A percentile compares a stretch with the other conserved stretches of the same genome.
These are phyloP conservation scores for Eilema depressum DNA, from an alignment of 2,888 invertebrate genomes.

Conservation along the genomic window DNA sequence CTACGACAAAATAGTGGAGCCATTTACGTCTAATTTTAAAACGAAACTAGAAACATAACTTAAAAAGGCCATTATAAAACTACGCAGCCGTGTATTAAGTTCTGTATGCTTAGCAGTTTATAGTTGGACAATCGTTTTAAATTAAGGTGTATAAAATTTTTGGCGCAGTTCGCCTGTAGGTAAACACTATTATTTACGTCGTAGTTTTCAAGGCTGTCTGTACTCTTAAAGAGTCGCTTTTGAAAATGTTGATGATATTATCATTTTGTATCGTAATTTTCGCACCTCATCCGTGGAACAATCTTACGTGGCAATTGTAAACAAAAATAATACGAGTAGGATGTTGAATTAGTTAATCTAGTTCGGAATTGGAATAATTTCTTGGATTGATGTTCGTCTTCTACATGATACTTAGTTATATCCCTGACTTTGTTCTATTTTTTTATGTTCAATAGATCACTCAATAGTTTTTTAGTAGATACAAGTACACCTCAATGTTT, in stretches of 20 bases:
- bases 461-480: neutral
- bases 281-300: no score
- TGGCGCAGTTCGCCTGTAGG: conserved; percentile 8
- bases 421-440: no score
- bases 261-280: conserved; percentile 7
- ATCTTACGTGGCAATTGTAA: neutral
- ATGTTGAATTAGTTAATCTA: neutral
- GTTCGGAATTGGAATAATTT: neutral
- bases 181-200: conserved; percentile 30
- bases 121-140: conserved; percentile 15
- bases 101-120: conserved; percentile 9
- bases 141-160: neutral
- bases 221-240: conserved; percentile 18
- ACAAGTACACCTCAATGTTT: neutral
- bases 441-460: neutral
- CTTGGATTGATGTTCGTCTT: neutral
- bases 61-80: conserved; percentile 2
- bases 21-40: conserved; percentile 1
- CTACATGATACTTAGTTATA: no score
- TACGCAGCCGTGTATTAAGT: conserved; percentile 18
- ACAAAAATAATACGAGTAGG: neutral
- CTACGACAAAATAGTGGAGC: neutral
- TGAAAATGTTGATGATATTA: conserved; percentile 8
- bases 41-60: neutral
- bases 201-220: conserved; percentile 40